A percentile compares a stretch with the other conserved stretches of the same genome.
Conservation (phyloP, 2,113 vertebrate genomes). For the Pterophyllum scalare region DNA sequence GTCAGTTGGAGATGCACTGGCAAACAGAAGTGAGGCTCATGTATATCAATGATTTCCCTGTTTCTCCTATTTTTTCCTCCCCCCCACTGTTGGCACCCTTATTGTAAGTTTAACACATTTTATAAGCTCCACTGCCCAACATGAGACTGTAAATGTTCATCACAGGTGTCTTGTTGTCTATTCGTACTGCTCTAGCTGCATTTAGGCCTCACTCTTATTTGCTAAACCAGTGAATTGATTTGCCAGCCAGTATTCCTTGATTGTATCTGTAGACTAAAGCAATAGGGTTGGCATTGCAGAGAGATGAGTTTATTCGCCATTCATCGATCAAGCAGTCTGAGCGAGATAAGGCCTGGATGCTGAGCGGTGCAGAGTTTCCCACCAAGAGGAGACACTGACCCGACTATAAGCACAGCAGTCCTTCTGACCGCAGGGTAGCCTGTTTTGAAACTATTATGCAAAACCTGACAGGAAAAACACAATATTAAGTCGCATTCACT, state of each 20-base stretch:
- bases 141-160: background rate
- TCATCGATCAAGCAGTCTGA: slow-evolving; percentile 74
- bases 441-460: slow-evolving; percentile 8
- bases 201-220: slow-evolving; percentile 13
- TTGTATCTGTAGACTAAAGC: slow-evolving; percentile 66
- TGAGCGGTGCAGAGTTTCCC: slow-evolving; percentile 57
- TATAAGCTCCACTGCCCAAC: background rate
- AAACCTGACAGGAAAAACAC: background rate
- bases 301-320: slow-evolving; percentile 74
- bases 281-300: slow-evolving; percentile 50
- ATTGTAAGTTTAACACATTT: background rate
- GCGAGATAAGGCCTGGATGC: slow-evolving; percentile 61
- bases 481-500: background rate
- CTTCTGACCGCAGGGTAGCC: background rate
- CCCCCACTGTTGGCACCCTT: background rate
- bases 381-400: slow-evolving; percentile 48
- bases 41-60: background rate
- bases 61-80: too few relatives aligned
- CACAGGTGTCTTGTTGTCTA: background rate
- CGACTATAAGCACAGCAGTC: slow-evolving; percentile 39
- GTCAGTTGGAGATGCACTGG: background rate
- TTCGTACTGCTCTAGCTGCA: background rate
- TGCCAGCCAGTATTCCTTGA: slow-evolving; percentile 45
- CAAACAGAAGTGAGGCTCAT: background rate
- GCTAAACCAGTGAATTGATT: slow-evolving; percentile 62